Conservation (phyloP, 2,113 vertebrate species). For the Circaetus gallicus region DNA sequence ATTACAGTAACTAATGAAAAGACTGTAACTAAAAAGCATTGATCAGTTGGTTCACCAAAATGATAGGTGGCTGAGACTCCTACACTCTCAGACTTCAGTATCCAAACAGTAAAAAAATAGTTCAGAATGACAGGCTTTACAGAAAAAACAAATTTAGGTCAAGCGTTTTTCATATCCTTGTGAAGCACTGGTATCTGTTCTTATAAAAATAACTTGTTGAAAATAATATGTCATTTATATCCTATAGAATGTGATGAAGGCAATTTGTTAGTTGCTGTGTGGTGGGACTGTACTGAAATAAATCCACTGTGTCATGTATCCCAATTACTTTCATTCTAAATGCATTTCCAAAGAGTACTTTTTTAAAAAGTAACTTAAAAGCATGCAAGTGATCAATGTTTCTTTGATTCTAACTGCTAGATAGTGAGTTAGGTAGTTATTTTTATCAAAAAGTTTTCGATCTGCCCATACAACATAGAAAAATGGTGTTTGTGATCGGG, state of each 20-base stretch:
- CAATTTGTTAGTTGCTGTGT: neutral
- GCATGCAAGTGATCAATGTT: constrained; percentile 18
- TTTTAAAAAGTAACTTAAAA: constrained; percentile 1
- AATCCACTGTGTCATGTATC: neutral
- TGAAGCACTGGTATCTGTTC: neutral
- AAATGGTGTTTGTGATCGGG: neutral
- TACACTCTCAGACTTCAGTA: neutral
- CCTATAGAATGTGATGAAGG: neutral
- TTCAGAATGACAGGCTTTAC: neutral
- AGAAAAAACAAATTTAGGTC: neutral
- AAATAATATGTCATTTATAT: neutral
- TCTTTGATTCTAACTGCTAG: constrained; percentile 27
- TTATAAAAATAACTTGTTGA: neutral
- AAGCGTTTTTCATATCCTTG: neutral
- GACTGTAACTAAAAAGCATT: neutral
- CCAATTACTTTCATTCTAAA: constrained; percentile 1
- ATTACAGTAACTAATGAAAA: neutral
- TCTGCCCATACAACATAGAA: neutral
- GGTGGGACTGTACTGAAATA: neutral
- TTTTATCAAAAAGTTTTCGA: constrained; percentile 47
- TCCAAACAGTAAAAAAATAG: neutral
- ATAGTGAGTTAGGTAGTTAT: constrained; percentile 8
- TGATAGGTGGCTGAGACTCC: neutral
- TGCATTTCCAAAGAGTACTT: constrained; percentile 4
- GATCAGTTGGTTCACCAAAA: neutral